Percentiles rank a stretch among this genome's conserved stretches.
Evolutionary conservation across 2,888 invertebrate species (phyloP).

Genomic region (Trichogramma evanescens): DNA sequence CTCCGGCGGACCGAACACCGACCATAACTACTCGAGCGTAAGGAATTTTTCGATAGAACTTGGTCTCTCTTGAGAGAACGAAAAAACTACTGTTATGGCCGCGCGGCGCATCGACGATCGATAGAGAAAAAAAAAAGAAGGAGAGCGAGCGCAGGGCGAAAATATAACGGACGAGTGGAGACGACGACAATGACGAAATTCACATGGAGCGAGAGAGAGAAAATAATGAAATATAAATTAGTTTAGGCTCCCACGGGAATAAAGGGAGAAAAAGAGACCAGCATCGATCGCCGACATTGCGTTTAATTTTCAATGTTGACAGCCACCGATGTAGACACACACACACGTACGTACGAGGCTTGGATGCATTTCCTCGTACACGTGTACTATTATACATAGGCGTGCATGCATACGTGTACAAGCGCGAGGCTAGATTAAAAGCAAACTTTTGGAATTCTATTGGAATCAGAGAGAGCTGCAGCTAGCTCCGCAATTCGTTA

Average conservation of each 20-base stretch:
- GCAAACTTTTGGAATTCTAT: background rate
- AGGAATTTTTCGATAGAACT: background rate
- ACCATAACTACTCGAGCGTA: conserved; percentile 12
- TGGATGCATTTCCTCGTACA: too few species aligned
- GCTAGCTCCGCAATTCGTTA: background rate
- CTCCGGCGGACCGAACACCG: conserved; percentile 8
- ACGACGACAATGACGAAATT: too few species aligned
- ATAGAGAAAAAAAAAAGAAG: background rate
- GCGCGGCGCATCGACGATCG: background rate
- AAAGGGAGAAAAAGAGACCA: background rate
- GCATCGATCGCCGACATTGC: conserved; percentile 2
- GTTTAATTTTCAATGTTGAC: conserved; percentile 8
- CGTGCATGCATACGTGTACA: too few species aligned
- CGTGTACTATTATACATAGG: background rate
- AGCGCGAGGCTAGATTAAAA: background rate
- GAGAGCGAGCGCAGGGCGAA: background rate
- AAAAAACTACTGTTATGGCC: background rate
- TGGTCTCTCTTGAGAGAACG: background rate
- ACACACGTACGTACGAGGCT: too few species aligned
- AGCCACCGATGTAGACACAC: too few species aligned
- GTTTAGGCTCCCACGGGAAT: background rate
- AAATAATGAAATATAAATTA: conserved; percentile 6
- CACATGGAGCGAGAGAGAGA: too few species aligned
- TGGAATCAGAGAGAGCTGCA: conserved; percentile 1
- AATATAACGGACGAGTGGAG: background rate